Evolutionary conservation across 2,888 invertebrate genomes (phyloP).

Genomic region (Volucella inanis): DNA sequence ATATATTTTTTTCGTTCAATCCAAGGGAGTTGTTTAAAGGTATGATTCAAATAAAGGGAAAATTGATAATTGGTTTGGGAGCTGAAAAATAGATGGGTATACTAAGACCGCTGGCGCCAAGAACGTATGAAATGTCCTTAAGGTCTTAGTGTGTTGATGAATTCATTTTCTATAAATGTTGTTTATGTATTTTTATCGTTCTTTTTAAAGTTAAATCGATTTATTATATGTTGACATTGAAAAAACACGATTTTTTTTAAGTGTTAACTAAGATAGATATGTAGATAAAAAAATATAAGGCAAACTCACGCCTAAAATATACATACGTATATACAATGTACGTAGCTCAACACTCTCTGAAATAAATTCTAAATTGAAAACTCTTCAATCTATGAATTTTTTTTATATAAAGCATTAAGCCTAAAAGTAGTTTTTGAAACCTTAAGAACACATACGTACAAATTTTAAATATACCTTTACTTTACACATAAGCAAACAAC

Average conservation of each 20-base stretch:
- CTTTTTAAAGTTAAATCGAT: conserved; percentile 40
- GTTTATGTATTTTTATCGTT: conserved; percentile 35
- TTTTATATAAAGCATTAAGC: too few relatives aligned
- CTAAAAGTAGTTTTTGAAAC: too few relatives aligned
- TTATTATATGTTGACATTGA: not conserved
- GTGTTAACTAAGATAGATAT: too few relatives aligned
- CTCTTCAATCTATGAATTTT: too few relatives aligned
- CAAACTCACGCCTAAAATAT: too few relatives aligned
- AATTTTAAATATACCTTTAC: conserved; percentile 57
- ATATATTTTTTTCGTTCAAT: conserved; percentile 53
- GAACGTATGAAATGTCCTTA: conserved; percentile 59
- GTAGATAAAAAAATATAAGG: too few relatives aligned
- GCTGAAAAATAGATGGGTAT: conserved; percentile 50
- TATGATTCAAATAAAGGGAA: conserved; percentile 56
- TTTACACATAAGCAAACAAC: conserved; percentile 31
- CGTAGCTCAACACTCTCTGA: too few relatives aligned
- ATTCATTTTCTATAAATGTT: not conserved
- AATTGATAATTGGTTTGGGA: conserved; percentile 42
- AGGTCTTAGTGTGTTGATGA: conserved; percentile 51
- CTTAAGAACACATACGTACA: too few relatives aligned
- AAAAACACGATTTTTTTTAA: too few relatives aligned
- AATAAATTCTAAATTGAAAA: too few relatives aligned
- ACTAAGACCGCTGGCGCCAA: conserved; percentile 68
- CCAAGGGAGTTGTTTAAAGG: conserved; percentile 46
- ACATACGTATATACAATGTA: too few relatives aligned